Evolutionary conservation across 1,140 invertebrate species (phyloP), one percentile per base, ranked within the genome.

Genomic region (Drosophila aff.): DNA sequence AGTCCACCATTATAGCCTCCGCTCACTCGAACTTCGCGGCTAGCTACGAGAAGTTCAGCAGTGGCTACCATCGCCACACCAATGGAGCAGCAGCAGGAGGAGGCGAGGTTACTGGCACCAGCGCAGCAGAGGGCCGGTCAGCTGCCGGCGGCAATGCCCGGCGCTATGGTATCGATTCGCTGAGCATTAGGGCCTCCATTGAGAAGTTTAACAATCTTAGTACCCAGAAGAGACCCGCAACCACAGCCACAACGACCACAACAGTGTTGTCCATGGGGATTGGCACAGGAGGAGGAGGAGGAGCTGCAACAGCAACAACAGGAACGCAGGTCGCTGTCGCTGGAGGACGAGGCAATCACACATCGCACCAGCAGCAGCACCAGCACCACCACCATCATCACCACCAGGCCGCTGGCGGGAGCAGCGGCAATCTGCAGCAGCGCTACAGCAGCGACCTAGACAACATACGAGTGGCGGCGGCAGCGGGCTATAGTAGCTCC

Each of bases 121-220:
- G 3, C 61, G 55, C 6, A n/a, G 55, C 6, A 21, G 62, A 21
- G 16, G 64, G 10, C 38, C 52, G 52, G 28, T 6, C 64, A 64
- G 21, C 40, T 36, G 38, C 50, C 10, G 55, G 18, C 33, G 78
- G 66, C 47, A 78, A 80, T 71, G 83, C 76, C 5, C 58, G 80
- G 6, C 69, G 77, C 6, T 87, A 80, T 40, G 78, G 82, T 46
- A 92, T 92, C 59, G 91, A 92, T 69, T 84, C 91, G 10, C 57
- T 87, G 28, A 92, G 91, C 44, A 92, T 92, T 9, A 87, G 86
- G 59, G 91, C 91, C 10, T 92, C 91, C n/a, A 92, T 92, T 18
- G 89, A 92, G 44, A 92, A 92, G 40, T 92, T 92, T 16, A 92
- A 92, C 60, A 92, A 78, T 75, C 81, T 91, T 1, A 92, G 84